These are phyloP conservation scores for Acronicta aceris DNA, from an alignment of 2,888 invertebrate genomes.

Conservation along the genomic window DNA sequence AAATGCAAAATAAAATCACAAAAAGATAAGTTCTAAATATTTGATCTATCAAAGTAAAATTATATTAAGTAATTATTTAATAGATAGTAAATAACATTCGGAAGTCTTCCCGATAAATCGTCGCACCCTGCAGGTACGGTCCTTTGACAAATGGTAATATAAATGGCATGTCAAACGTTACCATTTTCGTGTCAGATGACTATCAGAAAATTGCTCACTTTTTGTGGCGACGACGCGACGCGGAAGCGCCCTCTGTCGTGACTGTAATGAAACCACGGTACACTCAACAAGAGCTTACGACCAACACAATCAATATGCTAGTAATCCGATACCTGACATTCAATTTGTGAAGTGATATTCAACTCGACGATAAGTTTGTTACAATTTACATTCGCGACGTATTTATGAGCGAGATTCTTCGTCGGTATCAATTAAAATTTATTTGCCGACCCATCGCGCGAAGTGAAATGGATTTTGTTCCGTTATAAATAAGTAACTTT, in stretches of 20 bases:
- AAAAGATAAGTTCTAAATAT: too few relatives aligned
- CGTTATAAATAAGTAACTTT: conserved; percentile 31
- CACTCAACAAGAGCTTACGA: conserved; percentile 41
- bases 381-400: conserved; percentile 34
- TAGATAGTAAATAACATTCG: conserved; percentile 16
- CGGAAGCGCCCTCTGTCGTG: conserved; percentile 75
- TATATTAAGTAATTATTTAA: conserved; percentile 23
- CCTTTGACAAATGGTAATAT: conserved; percentile 85
- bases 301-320: conserved; percentile 59
- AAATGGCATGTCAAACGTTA: conserved; percentile 85
- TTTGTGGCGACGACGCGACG: conserved; percentile 74
- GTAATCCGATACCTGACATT: conserved; percentile 63
- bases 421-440: conserved; percentile 41
- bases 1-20: too few relatives aligned
- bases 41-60: background rate
- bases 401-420: conserved; percentile 29
- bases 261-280: conserved; percentile 68
- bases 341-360: conserved; percentile 56
- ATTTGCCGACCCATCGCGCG: conserved; percentile 23
- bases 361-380: conserved; percentile 43
- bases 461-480: conserved; percentile 26
- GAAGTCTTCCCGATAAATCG: conserved; percentile 38
- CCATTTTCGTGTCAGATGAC: conserved; percentile 82
- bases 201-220: conserved; percentile 87
- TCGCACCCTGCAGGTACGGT: conserved; percentile 49